These are phyloP conservation scores for Halichondria panicea DNA, from an alignment of 37 sponge, comb jelly and placozoan genomes.

Conservation along the genomic window DNA sequence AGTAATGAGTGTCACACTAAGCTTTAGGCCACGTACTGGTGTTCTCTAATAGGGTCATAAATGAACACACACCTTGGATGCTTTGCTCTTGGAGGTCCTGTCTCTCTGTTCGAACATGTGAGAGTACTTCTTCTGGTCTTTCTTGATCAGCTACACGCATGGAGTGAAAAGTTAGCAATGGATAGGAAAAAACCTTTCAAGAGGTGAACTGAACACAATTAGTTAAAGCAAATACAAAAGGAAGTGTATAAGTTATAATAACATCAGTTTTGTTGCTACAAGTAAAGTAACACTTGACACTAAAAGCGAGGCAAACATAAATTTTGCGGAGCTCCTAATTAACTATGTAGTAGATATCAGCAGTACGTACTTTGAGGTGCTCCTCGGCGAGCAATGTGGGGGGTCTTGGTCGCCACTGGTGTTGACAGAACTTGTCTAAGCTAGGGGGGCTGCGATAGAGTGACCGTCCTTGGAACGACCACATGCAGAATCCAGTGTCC, in stretches of 20 bases:
- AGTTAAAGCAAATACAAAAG: neutral
- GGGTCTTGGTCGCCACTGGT: conserved; percentile 95
- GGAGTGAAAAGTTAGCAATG: neutral
- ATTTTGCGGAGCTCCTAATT: too few species aligned
- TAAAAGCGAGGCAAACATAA: too few species aligned
- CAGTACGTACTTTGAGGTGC: conserved; percentile 58
- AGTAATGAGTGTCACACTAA: too few species aligned
- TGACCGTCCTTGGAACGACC: conserved; percentile 91
- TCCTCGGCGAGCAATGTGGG: conserved; percentile 81
- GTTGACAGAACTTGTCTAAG: conserved; percentile 80
- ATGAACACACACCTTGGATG: conserved; percentile 78
- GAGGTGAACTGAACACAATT: neutral
- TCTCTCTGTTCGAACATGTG: conserved; percentile 88
- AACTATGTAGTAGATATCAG: too few species aligned
- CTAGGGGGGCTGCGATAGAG: conserved; percentile 62
- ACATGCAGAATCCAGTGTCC: conserved; percentile 91
- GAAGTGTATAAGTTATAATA: neutral
- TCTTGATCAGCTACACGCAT: conserved; percentile 61
- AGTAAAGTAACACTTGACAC: neutral
- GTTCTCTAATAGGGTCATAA: neutral
- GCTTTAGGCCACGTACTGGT: too few species aligned
- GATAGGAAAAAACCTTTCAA: neutral
- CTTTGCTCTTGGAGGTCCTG: conserved; percentile 62
- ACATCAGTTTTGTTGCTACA: neutral
- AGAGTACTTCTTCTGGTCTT: conserved; percentile 84